Evolutionary conservation across 2,888 invertebrate genomes (phyloP), one percentile per base, ranked within the genome.

Genomic region (Epsilonema sp.): DNA sequence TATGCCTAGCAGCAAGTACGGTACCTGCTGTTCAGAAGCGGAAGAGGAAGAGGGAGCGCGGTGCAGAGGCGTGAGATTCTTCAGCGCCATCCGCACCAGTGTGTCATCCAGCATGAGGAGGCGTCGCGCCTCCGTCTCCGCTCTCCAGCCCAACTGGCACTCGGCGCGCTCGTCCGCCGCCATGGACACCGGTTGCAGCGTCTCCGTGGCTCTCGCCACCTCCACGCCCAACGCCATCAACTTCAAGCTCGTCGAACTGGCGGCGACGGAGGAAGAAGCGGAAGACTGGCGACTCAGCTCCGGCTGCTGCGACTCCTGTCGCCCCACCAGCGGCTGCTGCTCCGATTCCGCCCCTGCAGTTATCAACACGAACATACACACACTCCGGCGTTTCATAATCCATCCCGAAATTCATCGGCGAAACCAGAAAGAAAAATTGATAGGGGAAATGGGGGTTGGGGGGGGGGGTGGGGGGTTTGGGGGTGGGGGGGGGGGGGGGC

Each of bases 151-250:
- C 13, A 40, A n/a, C 38, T 48, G 48, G 26, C 44, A 19, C 21
- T 48, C 48, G 2, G 23, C n/a, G 5, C 44, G 31, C 21, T 48
- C 48, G 44, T 48, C 48, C 19, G 37, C 26, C 37, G 24, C 21
- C 42, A 37, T 3, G n/a, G 37, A 36, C 2, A 47, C 23, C 3
- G 36, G 46, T n/a, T 25, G 41, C 3, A 45, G 16, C 37, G 26
- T 21, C 11, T 4, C 38, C 16, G 19, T 5, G 16, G 4, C 22
- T 13, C 22, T n/a, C n/a, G n/a, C n/a, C n/a, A n/a, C n/a, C n/a
- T n/a, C n/a, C n/a, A n/a, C n/a, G n/a, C 4, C 3, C 20, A 37
- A 16, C n/a, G 16, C 37, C 37, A 37, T 37, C 16, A 37, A 37
- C 3, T 3, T 37, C n/a, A 31, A 11, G 31, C 31, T 11, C 8